Base-by-base conservation (phyloP, 1,140 invertebrate genomes). In the Oscheius sp. region DNA sequence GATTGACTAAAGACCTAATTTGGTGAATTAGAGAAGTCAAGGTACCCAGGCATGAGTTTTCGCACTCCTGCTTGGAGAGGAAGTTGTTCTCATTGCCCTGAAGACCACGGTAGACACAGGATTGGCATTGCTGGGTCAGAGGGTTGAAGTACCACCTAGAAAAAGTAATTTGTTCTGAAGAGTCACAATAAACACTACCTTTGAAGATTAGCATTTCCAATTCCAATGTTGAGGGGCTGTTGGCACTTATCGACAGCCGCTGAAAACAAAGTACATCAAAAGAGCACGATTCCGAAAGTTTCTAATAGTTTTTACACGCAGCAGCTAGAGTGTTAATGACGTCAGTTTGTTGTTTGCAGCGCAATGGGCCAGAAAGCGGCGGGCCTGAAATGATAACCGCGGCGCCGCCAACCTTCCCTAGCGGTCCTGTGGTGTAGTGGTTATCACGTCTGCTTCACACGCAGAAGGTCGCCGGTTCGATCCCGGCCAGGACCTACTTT, bases 61-160 rank as follows among this genome's bases (percentile, higher is more conserved):
- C 78, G 35, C 82, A 84, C n/a, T 84, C 78, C 7, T 76, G 34
- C 34, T 72, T 75, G 0, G 73, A 65, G 26, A 84, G 42, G 68
- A 84, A 84, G 69, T 85, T 84, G 74, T 84, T 84, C 46, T 84
- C 78, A 55, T 84, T 84, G 34, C 82, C 82, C 34, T 81, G 78
- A 52, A 83, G 77, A 4, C 82, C 82, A 23, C 74, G 70, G 32
- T 84, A 84, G 31, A 71, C 65, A 49, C 77, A 82, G 4, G 72
- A 62, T 62, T 79, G 74, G 62, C 82, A 84, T 32, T 77, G 70
- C 52, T 81, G 76, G 15, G 82, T 75, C 3, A 77, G 45, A 1
- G 81, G 64, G 73, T 84, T 80, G 73, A 79, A 84, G 45, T 78
- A 85, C 82, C 82, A 84, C 58, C 71, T 73, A 18, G 35, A 72